Percentiles rank a stretch among this genome's conserved stretches.
Conservation (phyloP, 2,113 vertebrate species). For the Centropristis striata region DNA sequence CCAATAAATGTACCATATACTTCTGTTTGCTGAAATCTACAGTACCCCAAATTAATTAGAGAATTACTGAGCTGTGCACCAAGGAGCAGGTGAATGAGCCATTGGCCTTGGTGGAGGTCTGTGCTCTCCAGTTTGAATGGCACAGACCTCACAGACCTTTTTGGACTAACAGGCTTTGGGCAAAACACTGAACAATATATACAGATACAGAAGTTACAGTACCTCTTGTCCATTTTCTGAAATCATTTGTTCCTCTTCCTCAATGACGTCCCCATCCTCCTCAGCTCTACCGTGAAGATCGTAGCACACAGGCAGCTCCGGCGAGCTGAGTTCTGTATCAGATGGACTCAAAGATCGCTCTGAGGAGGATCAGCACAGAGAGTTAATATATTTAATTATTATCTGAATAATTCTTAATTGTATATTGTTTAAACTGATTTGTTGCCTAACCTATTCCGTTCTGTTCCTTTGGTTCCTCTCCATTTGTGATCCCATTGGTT, state of each 20-base stretch:
- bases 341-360: conserved; percentile 72
- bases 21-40: neutral
- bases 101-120: too few species aligned
- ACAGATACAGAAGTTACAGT: neutral
- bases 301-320: conserved; percentile 67
- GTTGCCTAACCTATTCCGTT: conserved; percentile 74
- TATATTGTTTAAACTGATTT: neutral
- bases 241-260: conserved; percentile 56
- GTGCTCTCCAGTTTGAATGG: too few species aligned
- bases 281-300: conserved; percentile 50
- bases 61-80: neutral
- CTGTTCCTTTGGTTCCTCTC: conserved; percentile 50
- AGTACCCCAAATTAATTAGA: neutral
- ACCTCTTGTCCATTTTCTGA: conserved; percentile 84
- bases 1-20: neutral
- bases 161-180: neutral
- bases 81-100: too few species aligned
- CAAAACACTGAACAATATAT: neutral
- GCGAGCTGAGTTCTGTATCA: conserved; percentile 74
- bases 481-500: conserved; percentile 71
- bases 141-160: neutral
- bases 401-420: neutral
- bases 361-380: conserved; percentile 23
- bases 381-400: neutral
- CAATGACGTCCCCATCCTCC: conserved; percentile 49